Percentiles rank a stretch among this genome's conserved stretches.
Evolutionary conservation across 2,797 vertebrate species (phyloP).

Genomic region (Dromococcyx pavoninus): DNA sequence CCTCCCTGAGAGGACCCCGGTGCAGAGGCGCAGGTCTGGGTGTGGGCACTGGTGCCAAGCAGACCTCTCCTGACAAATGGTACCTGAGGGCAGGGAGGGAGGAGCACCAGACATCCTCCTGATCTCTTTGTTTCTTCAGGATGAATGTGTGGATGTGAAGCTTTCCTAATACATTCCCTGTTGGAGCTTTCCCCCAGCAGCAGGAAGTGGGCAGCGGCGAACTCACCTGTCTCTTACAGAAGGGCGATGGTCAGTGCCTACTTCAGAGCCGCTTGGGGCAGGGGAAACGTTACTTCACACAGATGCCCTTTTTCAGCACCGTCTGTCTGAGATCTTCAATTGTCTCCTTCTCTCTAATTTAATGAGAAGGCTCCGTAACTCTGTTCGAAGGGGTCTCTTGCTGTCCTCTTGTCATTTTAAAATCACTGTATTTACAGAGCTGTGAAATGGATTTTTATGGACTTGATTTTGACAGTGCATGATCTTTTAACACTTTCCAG

Average conservation of each 20-base stretch:
- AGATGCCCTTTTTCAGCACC: neutral
- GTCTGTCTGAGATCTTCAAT: neutral
- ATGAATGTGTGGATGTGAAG: neutral
- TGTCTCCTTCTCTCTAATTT: slow-evolving; percentile 6
- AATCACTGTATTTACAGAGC: slow-evolving; percentile 73
- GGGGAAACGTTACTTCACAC: neutral
- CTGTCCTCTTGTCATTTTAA: slow-evolving; percentile 42
- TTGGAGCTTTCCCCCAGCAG: neutral
- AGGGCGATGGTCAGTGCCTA: neutral
- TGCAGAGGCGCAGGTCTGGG: rapidly evolving
- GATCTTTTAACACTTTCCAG: slow-evolving; percentile 66
- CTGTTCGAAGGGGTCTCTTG: slow-evolving; percentile 18
- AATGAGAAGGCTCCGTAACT: slow-evolving; percentile 13
- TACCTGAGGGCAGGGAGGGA: neutral
- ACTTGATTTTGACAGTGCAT: slow-evolving; percentile 72
- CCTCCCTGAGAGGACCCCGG: no score
- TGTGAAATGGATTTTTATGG: slow-evolving; percentile 77
- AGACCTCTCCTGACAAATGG: neutral
- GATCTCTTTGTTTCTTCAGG: neutral
- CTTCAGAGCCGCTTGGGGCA: neutral
- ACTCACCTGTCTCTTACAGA: neutral
- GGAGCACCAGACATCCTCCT: neutral
- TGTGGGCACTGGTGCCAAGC: neutral
- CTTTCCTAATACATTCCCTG: neutral
- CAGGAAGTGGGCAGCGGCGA: neutral